Conservation (phyloP, 2,113 vertebrate species). For the Anarrhichthys ocellatus region DNA sequence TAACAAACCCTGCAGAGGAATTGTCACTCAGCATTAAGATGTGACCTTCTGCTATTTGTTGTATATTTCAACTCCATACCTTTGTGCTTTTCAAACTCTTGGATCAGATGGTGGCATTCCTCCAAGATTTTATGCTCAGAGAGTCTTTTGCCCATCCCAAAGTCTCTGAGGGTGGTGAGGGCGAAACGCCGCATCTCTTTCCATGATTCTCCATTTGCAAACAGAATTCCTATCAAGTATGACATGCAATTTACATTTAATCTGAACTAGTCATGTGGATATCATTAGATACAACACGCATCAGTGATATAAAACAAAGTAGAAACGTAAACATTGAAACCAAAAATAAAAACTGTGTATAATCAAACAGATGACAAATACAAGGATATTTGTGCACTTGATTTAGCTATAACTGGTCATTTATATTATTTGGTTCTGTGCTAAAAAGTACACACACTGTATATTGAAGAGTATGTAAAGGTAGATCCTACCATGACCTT, state of each 20-base stretch:
- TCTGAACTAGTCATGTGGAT: not conserved
- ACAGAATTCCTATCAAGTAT: constrained; percentile 65
- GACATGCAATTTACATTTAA: not conserved
- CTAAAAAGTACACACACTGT: not conserved
- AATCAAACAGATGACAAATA: not conserved
- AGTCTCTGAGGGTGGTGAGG: constrained; percentile 75
- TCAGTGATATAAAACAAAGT: not conserved
- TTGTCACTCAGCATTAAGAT: not conserved
- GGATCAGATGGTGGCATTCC: constrained; percentile 63
- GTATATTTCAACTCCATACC: constrained; percentile 24
- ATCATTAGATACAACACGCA: not conserved
- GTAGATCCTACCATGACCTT: constrained; percentile 79
- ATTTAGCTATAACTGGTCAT: not conserved
- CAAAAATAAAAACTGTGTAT: not conserved
- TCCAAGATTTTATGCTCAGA: constrained; percentile 73
- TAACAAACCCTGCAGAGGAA: not conserved
- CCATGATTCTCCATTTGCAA: constrained; percentile 76
- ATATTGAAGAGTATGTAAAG: not conserved
- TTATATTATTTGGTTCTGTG: not conserved
- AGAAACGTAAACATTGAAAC: not conserved
- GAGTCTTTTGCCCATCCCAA: constrained; percentile 78
- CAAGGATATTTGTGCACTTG: not conserved
- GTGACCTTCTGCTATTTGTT: not conserved
- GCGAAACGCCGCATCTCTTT: constrained; percentile 78
- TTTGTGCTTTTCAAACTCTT: constrained; percentile 55